phyloP scores from a whole-genome alignment of 2,113 vertebrate genomes.

The Hippotragus niger region DNA sequence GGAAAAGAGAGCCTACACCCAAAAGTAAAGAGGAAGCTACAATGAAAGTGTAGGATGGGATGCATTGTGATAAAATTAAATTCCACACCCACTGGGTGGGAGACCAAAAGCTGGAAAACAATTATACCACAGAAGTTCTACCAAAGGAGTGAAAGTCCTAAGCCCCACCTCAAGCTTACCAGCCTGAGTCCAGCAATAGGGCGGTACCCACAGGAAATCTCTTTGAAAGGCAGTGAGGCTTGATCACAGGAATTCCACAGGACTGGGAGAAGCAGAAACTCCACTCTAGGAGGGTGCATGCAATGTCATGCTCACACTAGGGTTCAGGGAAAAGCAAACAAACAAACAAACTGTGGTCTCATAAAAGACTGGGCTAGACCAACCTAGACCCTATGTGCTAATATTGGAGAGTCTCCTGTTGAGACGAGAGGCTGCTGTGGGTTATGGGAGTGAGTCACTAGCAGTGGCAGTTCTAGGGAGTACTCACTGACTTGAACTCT shows the following conservation, averaged over 20 bases:
- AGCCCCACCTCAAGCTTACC: background rate
- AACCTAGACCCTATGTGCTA: background rate
- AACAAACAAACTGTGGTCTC: background rate
- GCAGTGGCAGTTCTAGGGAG: background rate
- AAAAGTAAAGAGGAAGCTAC: background rate
- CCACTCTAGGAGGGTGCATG: background rate
- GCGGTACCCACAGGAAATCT: background rate
- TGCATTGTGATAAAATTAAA: background rate
- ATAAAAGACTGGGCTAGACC: background rate
- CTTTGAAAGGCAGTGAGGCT: background rate
- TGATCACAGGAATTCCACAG: background rate
- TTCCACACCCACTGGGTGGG: background rate
- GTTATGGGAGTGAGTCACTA: background rate
- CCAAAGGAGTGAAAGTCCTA: background rate
- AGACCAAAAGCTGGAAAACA: background rate
- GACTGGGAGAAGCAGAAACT: background rate
- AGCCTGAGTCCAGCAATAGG: background rate
- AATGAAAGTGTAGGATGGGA: background rate
- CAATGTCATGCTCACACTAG: background rate
- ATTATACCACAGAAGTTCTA: background rate
- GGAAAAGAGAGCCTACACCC: background rate
- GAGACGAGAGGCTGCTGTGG: background rate
- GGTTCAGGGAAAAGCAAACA: background rate
- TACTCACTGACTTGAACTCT: background rate
- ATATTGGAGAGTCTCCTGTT: background rate